Evolutionary conservation across 2,113 vertebrate species (phyloP), one percentile per base, ranked within the genome.

Genomic region (Martes martes): DNA sequence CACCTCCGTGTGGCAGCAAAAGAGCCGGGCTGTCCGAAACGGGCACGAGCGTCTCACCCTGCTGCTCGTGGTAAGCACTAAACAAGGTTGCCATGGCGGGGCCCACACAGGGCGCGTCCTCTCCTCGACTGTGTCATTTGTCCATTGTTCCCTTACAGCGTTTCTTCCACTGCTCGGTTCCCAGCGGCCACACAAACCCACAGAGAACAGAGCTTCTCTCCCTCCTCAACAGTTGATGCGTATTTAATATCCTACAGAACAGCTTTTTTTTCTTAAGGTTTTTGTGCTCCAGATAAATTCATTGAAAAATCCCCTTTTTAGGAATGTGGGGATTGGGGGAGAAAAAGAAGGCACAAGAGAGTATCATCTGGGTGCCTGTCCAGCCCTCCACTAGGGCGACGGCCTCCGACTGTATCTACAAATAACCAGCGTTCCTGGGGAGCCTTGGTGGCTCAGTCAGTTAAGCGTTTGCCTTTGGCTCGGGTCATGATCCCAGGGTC

Each of bases 21-120:
- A 13, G 61, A 24, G 42, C 15, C 0, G 6, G 57, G 81, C 57
- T 76, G 21, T 42, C 55, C 47, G 45, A n/a, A 28, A 42, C 36
- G 91, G 80, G 89, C 52, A n/a, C 0, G 1, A 0, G 61, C 4
- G n/a, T 65, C 36, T 57, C 14, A 2, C 59, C 36, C 74, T 11
- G 69, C n/a, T 23, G 14, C 78, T 57, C 14, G 0, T 0, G 50
- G 31, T 9, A 4, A 74, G 18, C 39, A 26, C 6, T n/a, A 1
- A 31, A 6, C 76, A 2, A 42, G 69, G 76, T 3, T 52, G 61
- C 63, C 57, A 2, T 2, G 23, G 31, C 11, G n/a, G 63, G 45
- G 47, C 57, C 18, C 7, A 21, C 55, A 59, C 11, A 5, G 45
- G 81, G 47, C 31, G 57, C 39, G 24, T 57, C 42, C 11, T 2